These are phyloP conservation scores for Mylabris sibirica DNA, from an alignment of 2,888 invertebrate genomes.

Conservation along the genomic window DNA sequence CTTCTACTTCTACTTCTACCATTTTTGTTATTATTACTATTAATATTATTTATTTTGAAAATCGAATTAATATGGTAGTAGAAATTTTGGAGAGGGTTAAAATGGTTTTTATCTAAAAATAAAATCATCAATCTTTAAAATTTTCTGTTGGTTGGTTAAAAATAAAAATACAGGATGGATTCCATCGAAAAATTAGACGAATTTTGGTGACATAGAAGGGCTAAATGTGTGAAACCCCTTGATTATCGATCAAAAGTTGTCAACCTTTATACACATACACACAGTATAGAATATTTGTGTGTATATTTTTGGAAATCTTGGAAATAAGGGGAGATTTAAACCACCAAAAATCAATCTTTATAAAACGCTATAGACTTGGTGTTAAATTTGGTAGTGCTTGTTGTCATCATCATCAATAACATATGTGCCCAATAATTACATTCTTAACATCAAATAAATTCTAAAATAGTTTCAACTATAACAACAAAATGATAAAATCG, in stretches of 20 bases:
- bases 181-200: neutral
- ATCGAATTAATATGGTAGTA: neutral
- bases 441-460: slow-evolving; percentile 49
- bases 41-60: neutral
- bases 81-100: no score
- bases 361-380: neutral
- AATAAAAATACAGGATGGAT: neutral
- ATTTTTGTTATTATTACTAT: neutral
- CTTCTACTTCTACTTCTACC: neutral
- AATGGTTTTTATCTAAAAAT: neutral
- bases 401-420: slow-evolving; percentile 42
- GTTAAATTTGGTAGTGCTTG: slow-evolving; percentile 18
- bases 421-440: slow-evolving; percentile 50
- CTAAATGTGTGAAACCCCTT: neutral
- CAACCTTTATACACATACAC: neutral
- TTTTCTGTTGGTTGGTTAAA: neutral
- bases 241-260: slow-evolving; percentile 12
- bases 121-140: neutral
- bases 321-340: neutral
- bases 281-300: neutral
- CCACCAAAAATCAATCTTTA: neutral
- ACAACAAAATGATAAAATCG: neutral
- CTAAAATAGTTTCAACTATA: slow-evolving; percentile 12
- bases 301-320: neutral
- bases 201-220: neutral